A percentile compares a stretch with the other conserved stretches of the same genome.
phyloP scores from a whole-genome alignment of 2,797 vertebrate species.

The Dicrostonyx torquatus region DNA sequence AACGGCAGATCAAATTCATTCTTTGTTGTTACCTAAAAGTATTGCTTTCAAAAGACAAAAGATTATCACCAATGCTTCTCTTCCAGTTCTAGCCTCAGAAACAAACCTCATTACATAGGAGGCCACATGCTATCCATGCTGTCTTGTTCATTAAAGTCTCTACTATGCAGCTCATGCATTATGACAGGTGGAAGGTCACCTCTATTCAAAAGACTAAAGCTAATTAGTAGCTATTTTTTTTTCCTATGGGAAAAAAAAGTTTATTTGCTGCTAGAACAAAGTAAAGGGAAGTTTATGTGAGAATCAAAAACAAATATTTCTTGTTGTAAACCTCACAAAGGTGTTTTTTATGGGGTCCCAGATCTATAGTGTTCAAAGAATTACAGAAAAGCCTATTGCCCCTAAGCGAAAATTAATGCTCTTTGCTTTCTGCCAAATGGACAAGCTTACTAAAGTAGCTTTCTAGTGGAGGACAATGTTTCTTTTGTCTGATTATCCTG shows the following conservation, averaged over 20 bases:
- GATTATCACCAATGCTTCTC: neutral
- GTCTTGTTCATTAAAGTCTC: neutral
- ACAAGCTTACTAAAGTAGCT: neutral
- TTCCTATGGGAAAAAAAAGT: neutral
- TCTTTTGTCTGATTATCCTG: neutral
- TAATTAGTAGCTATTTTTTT: conserved; percentile 45
- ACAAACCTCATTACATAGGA: neutral
- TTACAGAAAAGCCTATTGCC: neutral
- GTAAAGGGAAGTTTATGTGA: conserved; percentile 16
- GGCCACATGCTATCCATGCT: neutral
- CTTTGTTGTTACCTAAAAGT: neutral
- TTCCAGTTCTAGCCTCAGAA: neutral
- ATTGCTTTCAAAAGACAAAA: neutral
- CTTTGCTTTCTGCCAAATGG: neutral
- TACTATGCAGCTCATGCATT: neutral
- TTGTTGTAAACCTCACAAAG: neutral
- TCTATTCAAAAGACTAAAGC: conserved; percentile 17
- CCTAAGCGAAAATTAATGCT: neutral
- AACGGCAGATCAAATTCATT: neutral
- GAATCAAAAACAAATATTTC: neutral
- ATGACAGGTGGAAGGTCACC: neutral
- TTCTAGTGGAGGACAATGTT: neutral
- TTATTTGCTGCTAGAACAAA: conserved; percentile 33
- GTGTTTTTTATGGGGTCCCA: neutral
- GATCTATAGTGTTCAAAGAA: neutral